Percentiles rank a stretch among this genome's conserved stretches.
Evolutionary conservation across 2,113 vertebrate genomes (phyloP).

Genomic region (Daphoenositta chrysoptera): DNA sequence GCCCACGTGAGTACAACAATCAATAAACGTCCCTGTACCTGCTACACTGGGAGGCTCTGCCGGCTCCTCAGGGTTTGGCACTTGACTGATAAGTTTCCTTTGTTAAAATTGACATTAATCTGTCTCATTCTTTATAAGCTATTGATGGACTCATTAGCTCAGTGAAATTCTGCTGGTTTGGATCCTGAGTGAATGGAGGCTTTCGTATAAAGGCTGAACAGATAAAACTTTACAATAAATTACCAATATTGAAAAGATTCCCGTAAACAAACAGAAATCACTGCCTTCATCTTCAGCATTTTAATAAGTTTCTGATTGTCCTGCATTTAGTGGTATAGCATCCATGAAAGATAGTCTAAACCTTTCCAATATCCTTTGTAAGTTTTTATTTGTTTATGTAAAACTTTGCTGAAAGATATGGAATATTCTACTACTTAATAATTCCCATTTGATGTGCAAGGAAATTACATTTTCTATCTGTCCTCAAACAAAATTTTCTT

Average conservation of each 20-base stretch:
- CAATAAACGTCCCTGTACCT: background rate
- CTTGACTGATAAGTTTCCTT: background rate
- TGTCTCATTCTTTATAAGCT: background rate
- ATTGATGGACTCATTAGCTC: background rate
- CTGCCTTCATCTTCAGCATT: background rate
- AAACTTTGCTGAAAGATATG: background rate
- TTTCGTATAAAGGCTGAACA: background rate
- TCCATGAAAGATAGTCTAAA: background rate
- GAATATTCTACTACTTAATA: background rate
- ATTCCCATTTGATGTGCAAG: background rate
- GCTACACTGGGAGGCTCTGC: background rate
- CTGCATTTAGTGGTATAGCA: background rate
- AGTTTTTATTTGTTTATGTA: background rate
- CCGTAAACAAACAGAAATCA: background rate
- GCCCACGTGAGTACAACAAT: rapidly evolving
- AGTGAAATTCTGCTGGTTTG: background rate
- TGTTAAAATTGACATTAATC: background rate
- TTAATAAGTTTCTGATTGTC: background rate
- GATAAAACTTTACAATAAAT: background rate
- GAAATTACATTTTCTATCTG: background rate
- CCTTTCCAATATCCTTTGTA: background rate
- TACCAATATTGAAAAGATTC: background rate
- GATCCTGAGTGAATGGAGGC: background rate
- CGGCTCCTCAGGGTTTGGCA: background rate
- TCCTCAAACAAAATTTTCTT: background rate